Conservation (phyloP, 2,797 vertebrate species). For the Kryptolebias ocellatus region DNA sequence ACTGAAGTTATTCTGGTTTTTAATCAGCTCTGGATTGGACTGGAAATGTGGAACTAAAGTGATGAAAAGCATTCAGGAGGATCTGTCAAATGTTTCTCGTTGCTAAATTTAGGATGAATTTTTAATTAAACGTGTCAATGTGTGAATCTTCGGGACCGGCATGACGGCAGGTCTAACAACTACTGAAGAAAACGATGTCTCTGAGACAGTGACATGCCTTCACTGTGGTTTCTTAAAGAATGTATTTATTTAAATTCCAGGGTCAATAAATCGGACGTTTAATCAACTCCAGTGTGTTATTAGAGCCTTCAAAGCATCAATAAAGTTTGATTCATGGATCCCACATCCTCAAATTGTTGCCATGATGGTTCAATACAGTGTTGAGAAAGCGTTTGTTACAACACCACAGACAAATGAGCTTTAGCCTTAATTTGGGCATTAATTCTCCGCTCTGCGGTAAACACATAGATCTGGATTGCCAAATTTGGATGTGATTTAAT, state of each 20-base stretch:
- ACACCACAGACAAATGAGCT: slow-evolving; percentile 48
- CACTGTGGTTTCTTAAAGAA: slow-evolving; percentile 55
- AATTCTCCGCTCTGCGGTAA: slow-evolving; percentile 36
- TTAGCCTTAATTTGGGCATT: slow-evolving; percentile 36
- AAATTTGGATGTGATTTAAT: slow-evolving; percentile 22
- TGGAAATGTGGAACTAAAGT: neutral
- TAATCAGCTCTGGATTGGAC: neutral
- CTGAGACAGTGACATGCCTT: slow-evolving; percentile 17
- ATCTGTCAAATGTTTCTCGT: slow-evolving; percentile 6
- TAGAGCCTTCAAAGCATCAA: slow-evolving; percentile 64
- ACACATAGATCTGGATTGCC: slow-evolving; percentile 14
- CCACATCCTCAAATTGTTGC: slow-evolving; percentile 55
- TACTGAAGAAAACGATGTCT: slow-evolving; percentile 18
- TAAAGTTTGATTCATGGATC: slow-evolving; percentile 70
- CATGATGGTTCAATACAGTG: slow-evolving; percentile 39
- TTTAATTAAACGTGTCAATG: slow-evolving; percentile 16
- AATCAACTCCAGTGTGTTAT: slow-evolving; percentile 59
- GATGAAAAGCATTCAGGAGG: neutral
- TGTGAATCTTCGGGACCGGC: slow-evolving; percentile 31
- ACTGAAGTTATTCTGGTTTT: neutral
- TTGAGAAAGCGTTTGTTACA: slow-evolving; percentile 55
- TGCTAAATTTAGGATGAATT: slow-evolving; percentile 7
- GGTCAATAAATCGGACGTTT: slow-evolving; percentile 47
- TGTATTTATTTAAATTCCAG: slow-evolving; percentile 56
- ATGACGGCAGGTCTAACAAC: slow-evolving; percentile 21